Percentiles rank a stretch among this genome's conserved stretches.
phyloP scores from a whole-genome alignment of 2,888 invertebrate species.

The Seira ritae region DNA sequence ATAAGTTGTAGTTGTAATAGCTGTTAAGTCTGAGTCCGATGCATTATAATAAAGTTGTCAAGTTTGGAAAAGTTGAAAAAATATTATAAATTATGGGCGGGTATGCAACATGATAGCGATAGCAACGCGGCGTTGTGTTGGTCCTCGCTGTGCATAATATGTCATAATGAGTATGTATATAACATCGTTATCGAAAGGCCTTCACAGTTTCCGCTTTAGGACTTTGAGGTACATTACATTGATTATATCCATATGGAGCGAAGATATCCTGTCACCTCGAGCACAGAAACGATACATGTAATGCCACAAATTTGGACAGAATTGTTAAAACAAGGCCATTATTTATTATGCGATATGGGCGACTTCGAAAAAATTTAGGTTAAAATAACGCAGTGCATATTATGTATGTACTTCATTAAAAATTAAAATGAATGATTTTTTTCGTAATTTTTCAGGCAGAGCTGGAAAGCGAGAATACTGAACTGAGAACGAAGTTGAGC shows the following conservation, averaged over 20 bases:
- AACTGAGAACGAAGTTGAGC: slow-evolving; percentile 87
- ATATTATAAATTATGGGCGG: slow-evolving; percentile 8
- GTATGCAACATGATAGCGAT: neutral
- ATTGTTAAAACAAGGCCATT: no score
- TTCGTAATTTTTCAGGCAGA: slow-evolving; percentile 78
- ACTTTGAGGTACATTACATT: neutral
- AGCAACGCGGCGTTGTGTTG: neutral
- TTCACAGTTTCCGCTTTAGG: slow-evolving; percentile 26
- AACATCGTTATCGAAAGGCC: slow-evolving; percentile 14
- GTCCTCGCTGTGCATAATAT: neutral
- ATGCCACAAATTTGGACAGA: no score
- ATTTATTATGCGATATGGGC: no score
- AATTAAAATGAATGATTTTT: no score
- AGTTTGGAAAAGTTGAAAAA: neutral
- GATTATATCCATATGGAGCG: no score
- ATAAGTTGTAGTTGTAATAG: no score
- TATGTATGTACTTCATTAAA: no score
- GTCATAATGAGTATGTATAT: no score
- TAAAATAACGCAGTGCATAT: no score
- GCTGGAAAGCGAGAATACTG: slow-evolving; percentile 89
- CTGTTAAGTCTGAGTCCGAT: neutral
- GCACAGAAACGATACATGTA: no score
- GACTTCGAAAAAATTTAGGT: no score
- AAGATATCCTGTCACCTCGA: no score
- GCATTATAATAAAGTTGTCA: neutral